A percentile compares a stretch with the other conserved stretches of the same genome.
Evolutionary conservation across 2,888 invertebrate genomes (phyloP).

Genomic region (Drosophila peninsularis): DNA sequence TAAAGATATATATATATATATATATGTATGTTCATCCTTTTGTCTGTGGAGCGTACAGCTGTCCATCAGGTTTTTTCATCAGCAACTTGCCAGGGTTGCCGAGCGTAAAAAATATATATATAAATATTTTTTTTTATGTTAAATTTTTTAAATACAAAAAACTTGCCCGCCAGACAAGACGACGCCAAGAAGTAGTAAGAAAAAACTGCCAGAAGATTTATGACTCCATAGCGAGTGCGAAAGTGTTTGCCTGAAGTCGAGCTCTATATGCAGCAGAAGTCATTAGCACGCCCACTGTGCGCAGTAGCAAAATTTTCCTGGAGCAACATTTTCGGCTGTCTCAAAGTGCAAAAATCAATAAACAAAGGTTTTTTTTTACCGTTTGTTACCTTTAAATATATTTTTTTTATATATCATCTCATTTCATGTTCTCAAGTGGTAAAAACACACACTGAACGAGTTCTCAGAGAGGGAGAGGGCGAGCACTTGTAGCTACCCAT

Average conservation of each 20-base stretch:
- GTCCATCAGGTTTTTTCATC: slow-evolving; percentile 61
- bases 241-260: slow-evolving; percentile 9
- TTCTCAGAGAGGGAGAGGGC: not conserved
- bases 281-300: slow-evolving; percentile 52
- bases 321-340: slow-evolving; percentile 7
- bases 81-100: slow-evolving; percentile 31
- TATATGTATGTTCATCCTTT: slow-evolving; percentile 48
- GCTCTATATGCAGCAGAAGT: slow-evolving; percentile 32
- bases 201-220: slow-evolving; percentile 49
- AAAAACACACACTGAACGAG: slow-evolving; percentile 11
- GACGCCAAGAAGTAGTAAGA: slow-evolving; percentile 56
- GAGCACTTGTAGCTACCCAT: slow-evolving; percentile 61
- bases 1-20: slow-evolving; percentile 45
- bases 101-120: slow-evolving; percentile 8
- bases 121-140: not conserved
- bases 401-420: slow-evolving; percentile 49
- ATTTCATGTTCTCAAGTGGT: slow-evolving; percentile 69
- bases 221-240: slow-evolving; percentile 34
- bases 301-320: slow-evolving; percentile 36
- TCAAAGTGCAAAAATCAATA: slow-evolving; percentile 75
- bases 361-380: slow-evolving; percentile 52
- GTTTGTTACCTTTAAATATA: slow-evolving; percentile 40
- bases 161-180: slow-evolving; percentile 54
- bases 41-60: slow-evolving; percentile 57
- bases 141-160: slow-evolving; percentile 36